Evolutionary conservation across 2,888 invertebrate species (phyloP).

Genomic region (Thera britannica): DNA sequence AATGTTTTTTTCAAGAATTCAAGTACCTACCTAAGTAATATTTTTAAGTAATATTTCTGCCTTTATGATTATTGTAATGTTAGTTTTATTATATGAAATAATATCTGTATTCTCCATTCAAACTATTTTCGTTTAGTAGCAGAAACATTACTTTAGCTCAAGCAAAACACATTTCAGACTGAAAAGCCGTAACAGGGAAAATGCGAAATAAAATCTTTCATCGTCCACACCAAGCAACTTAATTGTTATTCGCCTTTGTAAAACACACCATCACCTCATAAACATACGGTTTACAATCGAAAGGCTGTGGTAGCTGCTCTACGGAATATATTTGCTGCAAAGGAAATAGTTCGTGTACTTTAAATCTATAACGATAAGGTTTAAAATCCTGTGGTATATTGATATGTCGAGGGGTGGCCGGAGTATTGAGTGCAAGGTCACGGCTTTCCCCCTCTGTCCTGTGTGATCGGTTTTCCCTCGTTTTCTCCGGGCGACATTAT

Average conservation of each 20-base stretch:
- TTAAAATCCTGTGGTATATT: constrained; percentile 5
- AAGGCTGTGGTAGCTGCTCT: constrained; percentile 1
- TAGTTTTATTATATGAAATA: too few relatives aligned
- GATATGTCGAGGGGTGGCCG: constrained; percentile 24
- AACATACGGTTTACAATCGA: not conserved
- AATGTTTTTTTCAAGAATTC: too few relatives aligned
- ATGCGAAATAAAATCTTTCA: constrained; percentile 28
- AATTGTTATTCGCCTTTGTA: constrained; percentile 10
- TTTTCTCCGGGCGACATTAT: constrained; percentile 23
- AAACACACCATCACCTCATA: not conserved
- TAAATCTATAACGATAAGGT: constrained; percentile 14
- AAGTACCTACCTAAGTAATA: too few relatives aligned
- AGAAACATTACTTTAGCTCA: not conserved
- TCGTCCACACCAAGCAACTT: constrained; percentile 15
- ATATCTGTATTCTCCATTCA: too few relatives aligned
- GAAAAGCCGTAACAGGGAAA: constrained; percentile 20
- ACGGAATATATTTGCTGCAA: constrained; percentile 7
- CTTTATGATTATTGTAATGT: too few relatives aligned
- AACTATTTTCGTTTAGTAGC: not conserved
- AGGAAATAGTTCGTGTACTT: not conserved
- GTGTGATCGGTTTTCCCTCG: constrained; percentile 25
- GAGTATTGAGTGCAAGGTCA: constrained; percentile 32
- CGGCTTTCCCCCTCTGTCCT: constrained; percentile 17
- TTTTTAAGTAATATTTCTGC: too few relatives aligned
- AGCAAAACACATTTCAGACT: constrained; percentile 4